Conservation (phyloP, 2,888 invertebrate genomes). For the Ceramica pisi region DNA sequence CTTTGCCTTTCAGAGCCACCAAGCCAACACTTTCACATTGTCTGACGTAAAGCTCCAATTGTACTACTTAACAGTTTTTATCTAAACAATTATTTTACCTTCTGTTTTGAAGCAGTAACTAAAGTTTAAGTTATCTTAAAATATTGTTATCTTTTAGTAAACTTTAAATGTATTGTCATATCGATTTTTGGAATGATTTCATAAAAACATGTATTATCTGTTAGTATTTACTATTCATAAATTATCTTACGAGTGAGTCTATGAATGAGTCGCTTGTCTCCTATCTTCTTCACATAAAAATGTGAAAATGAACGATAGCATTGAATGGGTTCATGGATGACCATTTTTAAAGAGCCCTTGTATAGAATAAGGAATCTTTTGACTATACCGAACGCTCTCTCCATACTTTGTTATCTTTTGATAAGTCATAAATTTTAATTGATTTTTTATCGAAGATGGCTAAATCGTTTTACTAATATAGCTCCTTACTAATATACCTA, state of each 20-base stretch:
- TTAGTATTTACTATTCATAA: constrained; percentile 37
- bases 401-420: constrained; percentile 56
- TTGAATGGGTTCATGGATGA: constrained; percentile 63
- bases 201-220: constrained; percentile 4
- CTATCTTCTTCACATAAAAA: constrained; percentile 56
- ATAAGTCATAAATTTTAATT: constrained; percentile 52
- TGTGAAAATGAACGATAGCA: constrained; percentile 54
- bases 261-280: constrained; percentile 44
- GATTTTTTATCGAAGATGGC: constrained; percentile 18
- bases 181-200: background rate
- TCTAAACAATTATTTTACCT: background rate
- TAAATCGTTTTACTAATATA: constrained; percentile 17
- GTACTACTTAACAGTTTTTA: too few relatives aligned
- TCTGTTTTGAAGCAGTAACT: background rate
- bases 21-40: too few relatives aligned
- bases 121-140: background rate
- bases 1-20: too few relatives aligned
- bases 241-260: constrained; percentile 17
- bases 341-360: constrained; percentile 61
- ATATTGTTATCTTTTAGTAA: constrained; percentile 18
- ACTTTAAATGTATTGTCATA: background rate
- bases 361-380: constrained; percentile 58
- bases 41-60: too few relatives aligned
- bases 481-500: background rate
- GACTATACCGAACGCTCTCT: constrained; percentile 56